These are phyloP conservation scores for Drosophila greeni DNA, from an alignment of 2,888 invertebrate species.

Conservation along the genomic window DNA sequence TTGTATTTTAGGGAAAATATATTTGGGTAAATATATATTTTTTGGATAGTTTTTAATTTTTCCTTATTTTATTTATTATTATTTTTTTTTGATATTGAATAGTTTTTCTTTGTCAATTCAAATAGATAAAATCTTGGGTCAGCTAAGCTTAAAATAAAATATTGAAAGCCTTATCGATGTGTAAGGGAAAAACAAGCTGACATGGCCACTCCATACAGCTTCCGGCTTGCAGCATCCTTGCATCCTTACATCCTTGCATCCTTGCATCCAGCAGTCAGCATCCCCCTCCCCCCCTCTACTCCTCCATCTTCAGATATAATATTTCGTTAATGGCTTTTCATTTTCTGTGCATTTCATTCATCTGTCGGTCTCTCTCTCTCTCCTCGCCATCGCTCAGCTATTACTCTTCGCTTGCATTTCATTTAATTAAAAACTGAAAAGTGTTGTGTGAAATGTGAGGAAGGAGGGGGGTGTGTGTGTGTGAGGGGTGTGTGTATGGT, in stretches of 20 bases:
- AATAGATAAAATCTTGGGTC: too few species aligned
- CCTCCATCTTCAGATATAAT: conserved; percentile 32
- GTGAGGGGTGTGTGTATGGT: not conserved
- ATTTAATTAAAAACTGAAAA: conserved; percentile 46
- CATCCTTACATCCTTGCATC: not conserved
- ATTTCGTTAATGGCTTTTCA: conserved; percentile 47
- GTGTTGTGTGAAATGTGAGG: conserved; percentile 12
- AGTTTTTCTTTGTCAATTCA: too few species aligned
- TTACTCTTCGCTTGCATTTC: conserved; percentile 39
- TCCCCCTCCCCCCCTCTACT: too few species aligned
- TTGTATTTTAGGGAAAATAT: too few species aligned
- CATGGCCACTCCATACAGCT: conserved; percentile 16
- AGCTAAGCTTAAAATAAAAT: not conserved
- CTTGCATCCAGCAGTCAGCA: conserved; percentile 1
- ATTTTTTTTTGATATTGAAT: too few species aligned
- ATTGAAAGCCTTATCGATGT: not conserved
- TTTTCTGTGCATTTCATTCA: conserved; percentile 34
- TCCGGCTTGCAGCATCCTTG: not conserved
- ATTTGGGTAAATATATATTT: too few species aligned
- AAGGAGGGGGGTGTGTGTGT: conserved; percentile 1
- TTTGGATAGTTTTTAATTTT: too few species aligned
- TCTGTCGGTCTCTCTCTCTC: not conserved
- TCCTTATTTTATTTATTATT: too few species aligned
- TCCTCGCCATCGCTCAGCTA: conserved; percentile 14
- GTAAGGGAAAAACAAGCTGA: conserved; percentile 4